A percentile compares a stretch with the other conserved stretches of the same genome.
Conservation (phyloP, 2,888 invertebrate genomes). For the Acanthopleura granulata region DNA sequence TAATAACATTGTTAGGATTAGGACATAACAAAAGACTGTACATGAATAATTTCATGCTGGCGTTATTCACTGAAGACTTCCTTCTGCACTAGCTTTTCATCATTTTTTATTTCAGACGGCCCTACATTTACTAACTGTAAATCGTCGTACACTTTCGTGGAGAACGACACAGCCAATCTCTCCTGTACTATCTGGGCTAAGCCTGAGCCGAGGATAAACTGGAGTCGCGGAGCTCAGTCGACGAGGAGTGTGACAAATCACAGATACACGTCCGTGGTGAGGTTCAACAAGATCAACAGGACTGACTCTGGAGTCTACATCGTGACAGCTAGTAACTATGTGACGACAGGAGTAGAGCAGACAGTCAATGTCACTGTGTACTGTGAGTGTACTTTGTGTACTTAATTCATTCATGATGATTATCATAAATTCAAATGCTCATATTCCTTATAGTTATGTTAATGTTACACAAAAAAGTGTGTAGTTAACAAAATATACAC, state of each 20-base stretch:
- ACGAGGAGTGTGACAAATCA: background rate
- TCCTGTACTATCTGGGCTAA: background rate
- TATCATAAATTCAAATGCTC: too few species aligned
- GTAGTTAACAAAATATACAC: too few species aligned
- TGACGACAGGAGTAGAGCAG: background rate
- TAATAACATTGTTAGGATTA: too few species aligned
- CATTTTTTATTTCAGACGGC: too few species aligned
- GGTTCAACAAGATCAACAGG: background rate
- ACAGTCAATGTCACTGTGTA: slow-evolving; percentile 5
- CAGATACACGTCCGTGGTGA: background rate
- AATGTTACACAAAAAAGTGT: too few species aligned
- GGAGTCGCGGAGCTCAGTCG: background rate
- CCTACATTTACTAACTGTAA: background rate
- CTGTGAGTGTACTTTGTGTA: background rate
- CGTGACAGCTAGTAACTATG: background rate
- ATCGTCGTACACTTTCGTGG: background rate
- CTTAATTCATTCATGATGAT: background rate
- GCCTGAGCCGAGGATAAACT: background rate
- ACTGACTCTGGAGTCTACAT: background rate
- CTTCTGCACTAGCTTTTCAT: too few species aligned
- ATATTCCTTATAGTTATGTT: too few species aligned
- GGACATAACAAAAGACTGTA: too few species aligned
- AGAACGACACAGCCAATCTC: background rate
- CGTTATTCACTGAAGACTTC: too few species aligned
- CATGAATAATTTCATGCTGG: too few species aligned